Conservation (phyloP, 2,888 invertebrate species). For the Conomelus anceps region DNA sequence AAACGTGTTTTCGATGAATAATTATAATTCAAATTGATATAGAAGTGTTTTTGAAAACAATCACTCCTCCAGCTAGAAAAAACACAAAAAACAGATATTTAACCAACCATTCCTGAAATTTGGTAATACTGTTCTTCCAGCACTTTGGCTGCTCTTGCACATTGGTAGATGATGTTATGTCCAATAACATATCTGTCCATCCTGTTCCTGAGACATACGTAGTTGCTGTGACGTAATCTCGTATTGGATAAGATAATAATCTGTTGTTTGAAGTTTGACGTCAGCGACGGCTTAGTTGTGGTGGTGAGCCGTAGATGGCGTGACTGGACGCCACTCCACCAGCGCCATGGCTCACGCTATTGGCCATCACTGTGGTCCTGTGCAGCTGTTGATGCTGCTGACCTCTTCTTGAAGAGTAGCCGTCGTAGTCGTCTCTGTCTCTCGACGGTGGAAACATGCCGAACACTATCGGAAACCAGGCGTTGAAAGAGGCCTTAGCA, state of each 20-base stretch:
- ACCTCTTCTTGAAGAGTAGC: constrained; percentile 1
- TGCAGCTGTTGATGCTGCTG: constrained; percentile 1
- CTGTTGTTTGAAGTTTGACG: not conserved
- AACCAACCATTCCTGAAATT: not conserved
- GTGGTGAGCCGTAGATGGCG: constrained; percentile 54
- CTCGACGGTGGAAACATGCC: constrained; percentile 32
- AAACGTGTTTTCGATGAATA: no score
- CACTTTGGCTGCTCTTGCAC: not conserved
- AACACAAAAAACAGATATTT: no score
- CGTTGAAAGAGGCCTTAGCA: constrained; percentile 36
- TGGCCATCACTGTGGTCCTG: constrained; percentile 59
- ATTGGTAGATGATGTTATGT: not conserved
- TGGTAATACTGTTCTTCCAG: not conserved
- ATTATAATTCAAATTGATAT: no score
- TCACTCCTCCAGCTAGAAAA: no score
- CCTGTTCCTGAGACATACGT: not conserved
- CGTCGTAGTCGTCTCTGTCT: constrained; percentile 29
- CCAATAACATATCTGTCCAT: not conserved
- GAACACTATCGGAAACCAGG: constrained; percentile 38
- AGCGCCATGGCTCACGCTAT: constrained; percentile 63
- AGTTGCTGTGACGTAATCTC: not conserved
- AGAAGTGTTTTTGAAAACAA: no score
- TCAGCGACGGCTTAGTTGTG: not conserved
- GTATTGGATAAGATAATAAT: not conserved
- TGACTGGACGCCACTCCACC: constrained; percentile 66